Evolutionary conservation across 2,797 vertebrate species (phyloP).

Genomic region (Myoxocephalus aenaeus): DNA sequence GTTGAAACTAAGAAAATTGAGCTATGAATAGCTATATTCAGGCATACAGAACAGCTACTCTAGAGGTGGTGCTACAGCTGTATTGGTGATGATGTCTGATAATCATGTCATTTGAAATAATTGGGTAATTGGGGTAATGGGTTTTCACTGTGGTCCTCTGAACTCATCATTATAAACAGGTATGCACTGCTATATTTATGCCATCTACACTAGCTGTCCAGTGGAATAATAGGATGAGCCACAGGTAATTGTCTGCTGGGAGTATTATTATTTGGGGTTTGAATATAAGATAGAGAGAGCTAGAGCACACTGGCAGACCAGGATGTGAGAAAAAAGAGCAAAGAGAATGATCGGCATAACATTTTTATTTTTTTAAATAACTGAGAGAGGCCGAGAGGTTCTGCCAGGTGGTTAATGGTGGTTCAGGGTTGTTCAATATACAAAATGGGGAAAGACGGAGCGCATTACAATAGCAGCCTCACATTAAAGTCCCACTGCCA

Average conservation of each 20-base stretch:
- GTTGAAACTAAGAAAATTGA: constrained; percentile 62
- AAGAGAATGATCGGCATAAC: constrained; percentile 7
- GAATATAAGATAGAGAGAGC: constrained; percentile 9
- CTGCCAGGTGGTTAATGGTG: constrained; percentile 62
- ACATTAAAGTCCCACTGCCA: constrained; percentile 62
- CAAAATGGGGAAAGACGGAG: constrained; percentile 38
- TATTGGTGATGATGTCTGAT: constrained; percentile 64
- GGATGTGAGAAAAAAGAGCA: constrained; percentile 13
- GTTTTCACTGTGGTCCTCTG: constrained; percentile 51
- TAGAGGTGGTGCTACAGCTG: constrained; percentile 26
- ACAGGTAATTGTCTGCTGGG: constrained; percentile 49
- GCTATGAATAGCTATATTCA: constrained; percentile 66
- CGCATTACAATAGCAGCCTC: constrained; percentile 51
- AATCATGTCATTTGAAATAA: constrained; percentile 79
- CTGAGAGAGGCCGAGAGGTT: constrained; percentile 5
- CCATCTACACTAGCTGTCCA: constrained; percentile 34
- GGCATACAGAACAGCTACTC: constrained; percentile 36
- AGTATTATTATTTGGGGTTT: constrained; percentile 50
- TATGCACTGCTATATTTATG: constrained; percentile 53
- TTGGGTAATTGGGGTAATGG: constrained; percentile 79
- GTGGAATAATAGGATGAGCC: constrained; percentile 48
- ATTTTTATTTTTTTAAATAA: background rate
- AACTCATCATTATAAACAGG: constrained; percentile 63
- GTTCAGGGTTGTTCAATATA: constrained; percentile 42
- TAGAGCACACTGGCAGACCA: background rate